Conservation (phyloP, 2,797 vertebrate species). For the Bovichtus diacanthus region DNA sequence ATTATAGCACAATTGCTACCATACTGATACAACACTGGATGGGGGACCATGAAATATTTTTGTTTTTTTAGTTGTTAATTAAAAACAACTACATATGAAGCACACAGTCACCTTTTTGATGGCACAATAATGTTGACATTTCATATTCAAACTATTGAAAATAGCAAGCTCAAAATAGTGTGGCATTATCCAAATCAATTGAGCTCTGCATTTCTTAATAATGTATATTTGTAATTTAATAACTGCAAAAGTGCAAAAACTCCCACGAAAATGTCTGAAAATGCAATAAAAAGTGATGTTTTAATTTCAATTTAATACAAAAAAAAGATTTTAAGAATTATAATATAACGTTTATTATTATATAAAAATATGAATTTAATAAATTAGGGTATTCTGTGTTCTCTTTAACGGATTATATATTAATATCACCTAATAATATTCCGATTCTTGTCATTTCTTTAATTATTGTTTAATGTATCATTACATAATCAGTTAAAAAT, state of each 20-base stretch:
- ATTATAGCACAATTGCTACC: background rate
- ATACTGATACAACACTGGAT: background rate
- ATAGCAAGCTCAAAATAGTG: conserved; percentile 12
- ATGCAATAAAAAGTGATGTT: background rate
- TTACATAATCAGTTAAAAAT: conserved; percentile 44
- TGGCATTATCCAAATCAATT: background rate
- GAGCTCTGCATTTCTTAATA: background rate
- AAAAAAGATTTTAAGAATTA: background rate
- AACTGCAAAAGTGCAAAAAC: conserved; percentile 26
- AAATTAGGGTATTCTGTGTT: background rate
- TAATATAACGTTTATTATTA: conserved; percentile 3
- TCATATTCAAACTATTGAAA: conserved; percentile 19
- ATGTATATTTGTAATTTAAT: conserved; percentile 21
- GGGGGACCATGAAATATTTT: background rate
- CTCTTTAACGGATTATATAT: conserved; percentile 15
- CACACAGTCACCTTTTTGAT: background rate
- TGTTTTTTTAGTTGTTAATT: background rate
- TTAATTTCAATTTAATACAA: conserved; percentile 8
- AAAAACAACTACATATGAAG: background rate
- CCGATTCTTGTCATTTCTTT: conserved; percentile 5
- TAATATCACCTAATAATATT: conserved; percentile 22
- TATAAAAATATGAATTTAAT: conserved; percentile 5
- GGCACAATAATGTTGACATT: background rate
- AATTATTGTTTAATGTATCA: conserved; percentile 36
- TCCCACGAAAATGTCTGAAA: conserved; percentile 36